Percentiles rank a stretch among this genome's conserved stretches.
Conservation (phyloP, 2,888 invertebrate genomes). For the Chironomus riparius region DNA sequence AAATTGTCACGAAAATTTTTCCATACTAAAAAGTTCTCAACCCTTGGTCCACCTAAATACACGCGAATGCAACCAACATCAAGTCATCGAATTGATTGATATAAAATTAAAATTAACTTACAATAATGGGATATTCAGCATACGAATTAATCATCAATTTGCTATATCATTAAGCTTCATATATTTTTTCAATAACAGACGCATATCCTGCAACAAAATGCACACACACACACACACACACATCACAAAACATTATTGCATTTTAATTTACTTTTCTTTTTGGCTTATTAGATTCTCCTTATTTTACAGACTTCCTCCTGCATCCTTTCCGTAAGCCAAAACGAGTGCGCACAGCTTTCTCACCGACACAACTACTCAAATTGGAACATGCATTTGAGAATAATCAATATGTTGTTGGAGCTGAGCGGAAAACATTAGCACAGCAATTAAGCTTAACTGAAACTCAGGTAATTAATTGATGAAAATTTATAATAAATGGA, state of each 20-base stretch:
- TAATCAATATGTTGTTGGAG: conserved; percentile 94
- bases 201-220: too few relatives aligned
- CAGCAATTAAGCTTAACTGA: conserved; percentile 81
- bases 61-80: too few relatives aligned
- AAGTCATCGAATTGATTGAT: too few relatives aligned
- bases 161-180: not conserved
- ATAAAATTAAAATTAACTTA: too few relatives aligned
- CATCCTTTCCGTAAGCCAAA: conserved; percentile 93
- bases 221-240: too few relatives aligned
- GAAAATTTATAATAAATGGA: not conserved
- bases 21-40: too few relatives aligned
- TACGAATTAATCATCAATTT: conserved; percentile 5
- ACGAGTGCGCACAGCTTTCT: conserved; percentile 89
- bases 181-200: not conserved
- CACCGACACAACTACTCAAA: conserved; percentile 86
- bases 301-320: conserved; percentile 65
- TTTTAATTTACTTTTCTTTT: not conserved
- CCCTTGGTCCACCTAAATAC: too few relatives aligned
- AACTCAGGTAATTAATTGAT: conserved; percentile 64
- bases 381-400: conserved; percentile 92
- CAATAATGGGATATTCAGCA: too few relatives aligned
- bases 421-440: conserved; percentile 88
- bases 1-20: too few relatives aligned
- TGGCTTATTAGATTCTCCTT: conserved; percentile 1
- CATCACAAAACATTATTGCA: too few relatives aligned